phyloP scores from a whole-genome alignment of 2,888 invertebrate species.

The Cephus runcator region DNA sequence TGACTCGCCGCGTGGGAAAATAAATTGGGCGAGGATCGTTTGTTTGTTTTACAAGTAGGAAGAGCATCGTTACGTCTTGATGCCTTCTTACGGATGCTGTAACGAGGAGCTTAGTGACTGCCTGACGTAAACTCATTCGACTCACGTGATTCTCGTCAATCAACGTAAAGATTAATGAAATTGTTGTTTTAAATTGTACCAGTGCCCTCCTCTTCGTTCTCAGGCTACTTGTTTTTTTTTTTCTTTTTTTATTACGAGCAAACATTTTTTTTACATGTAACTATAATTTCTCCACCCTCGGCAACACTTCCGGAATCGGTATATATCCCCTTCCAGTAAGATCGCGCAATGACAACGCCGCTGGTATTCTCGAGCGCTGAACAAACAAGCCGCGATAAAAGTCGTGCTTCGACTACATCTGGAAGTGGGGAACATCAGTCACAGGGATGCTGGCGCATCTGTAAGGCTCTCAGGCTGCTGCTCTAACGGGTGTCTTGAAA shows the following conservation, averaged over 20 bases:
- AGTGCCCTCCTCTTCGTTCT: neutral
- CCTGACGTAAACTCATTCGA: no score
- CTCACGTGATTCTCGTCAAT: no score
- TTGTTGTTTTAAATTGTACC: no score
- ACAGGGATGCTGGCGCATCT: constrained; percentile 53
- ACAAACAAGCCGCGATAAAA: constrained; percentile 65
- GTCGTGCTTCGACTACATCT: constrained; percentile 57
- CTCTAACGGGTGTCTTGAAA: constrained; percentile 23
- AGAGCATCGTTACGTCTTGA: no score
- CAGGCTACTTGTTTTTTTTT: constrained; percentile 5
- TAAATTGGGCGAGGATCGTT: no score
- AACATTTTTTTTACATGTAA: constrained; percentile 1
- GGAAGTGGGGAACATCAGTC: constrained; percentile 65
- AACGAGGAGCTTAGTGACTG: no score
- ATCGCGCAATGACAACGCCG: neutral
- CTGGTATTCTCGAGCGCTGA: constrained; percentile 40
- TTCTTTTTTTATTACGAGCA: neutral
- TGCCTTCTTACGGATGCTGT: no score
- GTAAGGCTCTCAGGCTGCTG: constrained; percentile 47
- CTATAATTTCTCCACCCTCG: constrained; percentile 6
- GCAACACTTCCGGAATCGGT: constrained; percentile 6
- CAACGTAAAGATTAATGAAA: no score
- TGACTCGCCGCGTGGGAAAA: no score
- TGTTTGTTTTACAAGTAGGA: no score
- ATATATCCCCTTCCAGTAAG: neutral